Percentiles rank a stretch among this genome's conserved stretches.
Evolutionary conservation across 23 tunicate genomes (phyloP).

Genomic region (Halocynthia aurantium): DNA sequence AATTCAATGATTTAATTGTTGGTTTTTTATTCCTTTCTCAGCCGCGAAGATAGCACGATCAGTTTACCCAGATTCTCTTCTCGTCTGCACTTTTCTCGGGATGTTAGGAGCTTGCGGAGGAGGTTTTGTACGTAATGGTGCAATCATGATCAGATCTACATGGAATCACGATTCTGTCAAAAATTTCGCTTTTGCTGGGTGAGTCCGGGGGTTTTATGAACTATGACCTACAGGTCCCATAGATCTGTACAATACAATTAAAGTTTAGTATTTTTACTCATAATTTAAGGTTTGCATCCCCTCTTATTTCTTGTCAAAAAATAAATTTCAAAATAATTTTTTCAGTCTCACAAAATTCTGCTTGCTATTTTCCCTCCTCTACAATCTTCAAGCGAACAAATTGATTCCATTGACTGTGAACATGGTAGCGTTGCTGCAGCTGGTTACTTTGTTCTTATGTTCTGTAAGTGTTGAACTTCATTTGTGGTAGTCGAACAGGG

Average conservation of each 20-base stretch:
- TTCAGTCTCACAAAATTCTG: constrained; percentile 52
- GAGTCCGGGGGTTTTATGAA: background rate
- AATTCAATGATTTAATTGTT: too few relatives aligned
- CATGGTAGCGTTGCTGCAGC: constrained; percentile 34
- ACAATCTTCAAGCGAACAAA: constrained; percentile 40
- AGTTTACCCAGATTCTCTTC: constrained; percentile 42
- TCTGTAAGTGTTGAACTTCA: constrained; percentile 2
- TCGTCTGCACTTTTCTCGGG: constrained; percentile 54
- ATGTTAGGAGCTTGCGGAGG: constrained; percentile 80
- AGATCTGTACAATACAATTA: background rate
- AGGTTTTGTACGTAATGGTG: constrained; percentile 47
- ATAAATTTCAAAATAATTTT: background rate
- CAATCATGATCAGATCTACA: constrained; percentile 1
- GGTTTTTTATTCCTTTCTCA: background rate
- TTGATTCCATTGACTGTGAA: constrained; percentile 9
- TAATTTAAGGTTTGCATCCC: background rate
- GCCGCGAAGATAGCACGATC: constrained; percentile 24
- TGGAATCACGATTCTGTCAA: constrained; percentile 40
- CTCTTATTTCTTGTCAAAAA: background rate
- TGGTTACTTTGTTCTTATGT: constrained; percentile 4
- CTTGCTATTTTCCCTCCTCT: constrained; percentile 33
- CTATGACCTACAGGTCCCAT: background rate
- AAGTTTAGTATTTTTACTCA: background rate
- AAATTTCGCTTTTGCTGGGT: background rate
- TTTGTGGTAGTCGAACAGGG: background rate